Base-by-base conservation (phyloP, 64 coral and sea anemone genomes). In the Dendronephthya gigantea region DNA sequence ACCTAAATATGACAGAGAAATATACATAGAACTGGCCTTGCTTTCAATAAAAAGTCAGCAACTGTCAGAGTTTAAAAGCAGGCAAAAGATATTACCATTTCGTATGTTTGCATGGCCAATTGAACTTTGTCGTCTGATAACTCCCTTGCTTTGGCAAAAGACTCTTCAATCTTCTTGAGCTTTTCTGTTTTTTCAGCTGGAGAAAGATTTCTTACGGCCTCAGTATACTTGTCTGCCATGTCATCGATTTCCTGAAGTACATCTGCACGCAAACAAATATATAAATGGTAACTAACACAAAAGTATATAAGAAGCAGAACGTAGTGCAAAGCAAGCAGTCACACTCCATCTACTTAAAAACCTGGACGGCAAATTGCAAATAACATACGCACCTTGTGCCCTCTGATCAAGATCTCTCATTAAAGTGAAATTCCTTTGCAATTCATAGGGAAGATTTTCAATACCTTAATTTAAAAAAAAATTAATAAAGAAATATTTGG, bases 71-170 rank as follows among this genome's bases (percentile, higher is more conserved):
- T n/a, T n/a, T n/a, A n/a, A n/a, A n/a, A n/a, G n/a, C n/a, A n/a
- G n/a, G n/a, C n/a, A n/a, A n/a, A n/a, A n/a, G n/a, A n/a, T n/a
- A 23, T 19, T 62, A 98, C 95, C 95, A 98, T 98, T 93, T 98
- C 95, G 88, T 98, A 98, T 39, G 95, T 98, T 51, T 98, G 95
- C 95, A 98, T 98, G 45, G 95, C 95, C 5, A 98, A 85, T 81
- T 98, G 95, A 30, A 98, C 95, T 91, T 98, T 98, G 45, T 98
- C 95, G 83, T 98, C 95, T 2, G 88, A 92, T 82, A 93, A 98
- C 79, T 98, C 95, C 85, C 91, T 89, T 35, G 89, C 93, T 49
- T 98, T 98, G 16, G 92, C 92, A 85, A 98, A 98, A 11, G 91
- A 92, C 86, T 90, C 89, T 91, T 98, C 95, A 74, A 98, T 98